phyloP scores from a whole-genome alignment of 2,888 invertebrate genomes.

The Clanis bilineata region DNA sequence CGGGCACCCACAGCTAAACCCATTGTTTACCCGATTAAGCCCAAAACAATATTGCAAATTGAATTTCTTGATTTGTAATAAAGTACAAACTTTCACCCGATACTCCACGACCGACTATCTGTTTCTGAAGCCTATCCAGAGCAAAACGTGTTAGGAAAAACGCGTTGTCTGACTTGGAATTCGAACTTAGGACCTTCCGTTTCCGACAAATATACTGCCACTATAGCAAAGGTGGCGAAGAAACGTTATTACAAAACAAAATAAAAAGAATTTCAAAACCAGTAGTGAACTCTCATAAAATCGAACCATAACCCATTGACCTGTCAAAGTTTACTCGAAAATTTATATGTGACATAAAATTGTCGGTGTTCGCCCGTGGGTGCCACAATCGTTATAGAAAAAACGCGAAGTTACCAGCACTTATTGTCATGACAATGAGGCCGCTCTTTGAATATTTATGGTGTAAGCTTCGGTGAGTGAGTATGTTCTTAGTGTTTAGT shows the following conservation, averaged over 20 bases:
- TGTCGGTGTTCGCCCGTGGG: constrained; percentile 2
- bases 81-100: too few species aligned
- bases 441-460: constrained; percentile 26
- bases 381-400: constrained; percentile 22
- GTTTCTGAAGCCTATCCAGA: too few species aligned
- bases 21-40: too few species aligned
- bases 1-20: too few species aligned
- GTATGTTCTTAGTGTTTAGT: background rate
- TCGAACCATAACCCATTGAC: constrained; percentile 10
- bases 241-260: background rate
- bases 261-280: constrained; percentile 8
- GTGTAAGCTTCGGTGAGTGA: constrained; percentile 14
- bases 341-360: constrained; percentile 12
- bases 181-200: too few species aligned
- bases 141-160: too few species aligned
- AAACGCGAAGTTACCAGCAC: constrained; percentile 35
- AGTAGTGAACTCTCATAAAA: constrained; percentile 13
- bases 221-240: too few species aligned
- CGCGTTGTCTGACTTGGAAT: too few species aligned
- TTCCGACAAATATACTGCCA: too few species aligned
- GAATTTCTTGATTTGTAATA: too few species aligned
- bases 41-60: too few species aligned
- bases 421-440: constrained; percentile 39
- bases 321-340: constrained; percentile 11
- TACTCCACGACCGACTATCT: too few species aligned